Conservation (phyloP, 2,797 vertebrate species). For the Rhadinocentrus ornatus region DNA sequence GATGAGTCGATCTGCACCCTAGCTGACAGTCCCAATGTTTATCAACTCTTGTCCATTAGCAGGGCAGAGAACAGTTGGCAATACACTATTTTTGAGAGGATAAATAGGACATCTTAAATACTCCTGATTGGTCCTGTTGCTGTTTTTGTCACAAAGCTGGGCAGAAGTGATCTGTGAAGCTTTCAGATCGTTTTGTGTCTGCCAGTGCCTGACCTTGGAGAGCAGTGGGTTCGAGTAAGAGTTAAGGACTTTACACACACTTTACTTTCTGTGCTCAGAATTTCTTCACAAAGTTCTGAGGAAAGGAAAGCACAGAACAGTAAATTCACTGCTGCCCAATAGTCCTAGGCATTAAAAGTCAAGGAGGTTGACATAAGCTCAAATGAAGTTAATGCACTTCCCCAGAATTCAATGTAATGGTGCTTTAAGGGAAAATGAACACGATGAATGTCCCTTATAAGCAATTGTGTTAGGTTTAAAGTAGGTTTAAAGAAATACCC, state of each 20-base stretch:
- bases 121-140: conserved; percentile 2
- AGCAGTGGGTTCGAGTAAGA: conserved; percentile 18
- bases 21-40: not conserved
- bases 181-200: conserved; percentile 6
- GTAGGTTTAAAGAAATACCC: conserved; percentile 6
- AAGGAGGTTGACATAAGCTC: conserved; percentile 28
- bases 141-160: not conserved
- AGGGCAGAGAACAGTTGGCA: not conserved
- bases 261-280: conserved; percentile 39
- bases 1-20: not conserved
- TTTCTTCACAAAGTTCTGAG: conserved; percentile 52
- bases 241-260: conserved; percentile 15
- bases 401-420: conserved; percentile 6
- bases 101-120: conserved; percentile 6
- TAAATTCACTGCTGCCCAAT: not conserved
- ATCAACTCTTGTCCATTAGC: not conserved
- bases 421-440: conserved; percentile 7
- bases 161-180: conserved; percentile 3
- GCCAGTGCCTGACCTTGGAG: conserved; percentile 58
- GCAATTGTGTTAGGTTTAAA: conserved; percentile 9
- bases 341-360: conserved; percentile 6
- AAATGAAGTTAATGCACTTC: conserved; percentile 4
- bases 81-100: not conserved
- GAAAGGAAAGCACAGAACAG: not conserved
- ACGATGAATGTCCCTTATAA: not conserved